phyloP scores from a whole-genome alignment of 2,888 invertebrate species.

The Cacoxenus indagator region DNA sequence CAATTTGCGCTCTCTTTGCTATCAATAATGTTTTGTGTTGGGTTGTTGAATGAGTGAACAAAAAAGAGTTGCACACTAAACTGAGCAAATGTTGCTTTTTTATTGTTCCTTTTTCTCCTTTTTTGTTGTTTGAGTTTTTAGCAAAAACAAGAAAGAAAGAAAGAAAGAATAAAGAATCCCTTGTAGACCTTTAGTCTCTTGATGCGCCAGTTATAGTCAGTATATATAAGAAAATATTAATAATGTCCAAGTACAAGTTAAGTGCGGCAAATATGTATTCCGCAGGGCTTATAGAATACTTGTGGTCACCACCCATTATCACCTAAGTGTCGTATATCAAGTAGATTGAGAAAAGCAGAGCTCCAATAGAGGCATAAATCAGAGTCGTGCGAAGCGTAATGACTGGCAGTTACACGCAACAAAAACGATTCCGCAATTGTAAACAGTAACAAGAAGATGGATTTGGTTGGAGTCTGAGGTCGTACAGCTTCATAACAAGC shows the following conservation, averaged over 20 bases:
- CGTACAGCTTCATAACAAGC: slow-evolving; percentile 88
- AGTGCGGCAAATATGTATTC: slow-evolving; percentile 95
- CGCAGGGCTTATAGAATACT: slow-evolving; percentile 89
- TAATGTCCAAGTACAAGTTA: slow-evolving; percentile 88
- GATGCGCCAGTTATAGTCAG: slow-evolving; percentile 72
- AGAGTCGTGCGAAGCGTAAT: slow-evolving; percentile 75
- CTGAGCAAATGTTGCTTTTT: no score
- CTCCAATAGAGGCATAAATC: slow-evolving; percentile 88
- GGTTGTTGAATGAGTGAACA: no score
- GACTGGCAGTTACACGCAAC: slow-evolving; percentile 79
- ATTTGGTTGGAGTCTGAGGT: slow-evolving; percentile 86
- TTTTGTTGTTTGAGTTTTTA: not conserved
- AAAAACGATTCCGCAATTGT: slow-evolving; percentile 86
- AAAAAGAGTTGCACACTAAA: no score
- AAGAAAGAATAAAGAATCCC: not conserved
- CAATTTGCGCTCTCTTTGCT: no score
- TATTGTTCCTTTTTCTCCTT: no score
- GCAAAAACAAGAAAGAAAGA: not conserved
- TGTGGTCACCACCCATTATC: slow-evolving; percentile 92
- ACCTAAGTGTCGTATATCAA: slow-evolving; percentile 91
- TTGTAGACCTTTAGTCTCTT: slow-evolving; percentile 41
- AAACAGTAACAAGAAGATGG: slow-evolving; percentile 87
- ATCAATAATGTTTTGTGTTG: no score
- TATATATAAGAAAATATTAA: slow-evolving; percentile 91
- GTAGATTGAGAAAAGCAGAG: slow-evolving; percentile 88